phyloP scores from a whole-genome alignment of 1,140 invertebrate genomes.

The Leptinotarsa lineolata region DNA sequence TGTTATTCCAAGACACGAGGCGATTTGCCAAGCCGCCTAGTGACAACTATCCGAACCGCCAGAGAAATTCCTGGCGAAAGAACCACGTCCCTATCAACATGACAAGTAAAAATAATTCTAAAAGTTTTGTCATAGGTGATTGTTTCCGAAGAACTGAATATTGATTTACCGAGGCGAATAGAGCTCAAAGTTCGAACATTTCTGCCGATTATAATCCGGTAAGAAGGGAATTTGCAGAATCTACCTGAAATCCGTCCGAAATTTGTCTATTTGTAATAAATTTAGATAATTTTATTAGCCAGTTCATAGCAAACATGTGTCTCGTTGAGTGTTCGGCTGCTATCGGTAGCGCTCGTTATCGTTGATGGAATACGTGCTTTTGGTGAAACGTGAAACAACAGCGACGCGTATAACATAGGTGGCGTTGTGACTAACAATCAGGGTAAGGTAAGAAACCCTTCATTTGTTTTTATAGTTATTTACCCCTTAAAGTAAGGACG shows the following conservation, averaged over 20 bases:
- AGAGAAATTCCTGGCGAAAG: slow-evolving; percentile 52
- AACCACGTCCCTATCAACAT: slow-evolving; percentile 53
- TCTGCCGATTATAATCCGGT: slow-evolving; percentile 41
- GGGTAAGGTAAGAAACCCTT: slow-evolving; percentile 53
- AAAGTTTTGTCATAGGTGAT: slow-evolving; percentile 47
- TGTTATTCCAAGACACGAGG: slow-evolving; percentile 40
- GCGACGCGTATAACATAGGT: slow-evolving; percentile 52
- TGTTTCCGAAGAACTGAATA: slow-evolving; percentile 32
- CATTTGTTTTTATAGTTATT: slow-evolving; percentile 48
- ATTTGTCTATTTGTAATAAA: slow-evolving; percentile 31
- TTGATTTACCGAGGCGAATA: slow-evolving; percentile 29
- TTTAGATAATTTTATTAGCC: slow-evolving; percentile 38
- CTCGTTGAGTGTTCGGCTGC: slow-evolving; percentile 41
- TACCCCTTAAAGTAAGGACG: slow-evolving; percentile 24
- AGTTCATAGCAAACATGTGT: slow-evolving; percentile 45
- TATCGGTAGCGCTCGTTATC: slow-evolving; percentile 44
- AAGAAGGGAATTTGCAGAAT: slow-evolving; percentile 34
- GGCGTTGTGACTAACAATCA: slow-evolving; percentile 51
- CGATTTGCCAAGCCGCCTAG: slow-evolving; percentile 43
- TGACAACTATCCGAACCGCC: slow-evolving; percentile 43
- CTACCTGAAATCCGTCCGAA: slow-evolving; percentile 40
- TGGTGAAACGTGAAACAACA: slow-evolving; percentile 46
- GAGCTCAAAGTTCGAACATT: slow-evolving; percentile 45
- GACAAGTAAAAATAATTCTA: slow-evolving; percentile 50
- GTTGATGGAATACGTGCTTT: slow-evolving; percentile 52